Conservation (phyloP, 2,888 invertebrate species). For the Idaea dimidiata region DNA sequence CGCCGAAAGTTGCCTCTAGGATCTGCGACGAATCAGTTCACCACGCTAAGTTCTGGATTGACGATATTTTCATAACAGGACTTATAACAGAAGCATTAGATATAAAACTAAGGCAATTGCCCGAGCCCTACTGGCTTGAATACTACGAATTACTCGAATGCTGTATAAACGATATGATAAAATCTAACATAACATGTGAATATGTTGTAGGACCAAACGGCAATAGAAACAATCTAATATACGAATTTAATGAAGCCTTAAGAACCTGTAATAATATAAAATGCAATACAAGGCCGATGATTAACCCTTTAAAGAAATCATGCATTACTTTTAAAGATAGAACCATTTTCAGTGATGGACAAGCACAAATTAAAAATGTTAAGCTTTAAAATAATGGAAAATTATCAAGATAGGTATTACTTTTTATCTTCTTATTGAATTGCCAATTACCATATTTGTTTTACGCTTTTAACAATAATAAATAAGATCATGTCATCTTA, state of each 20-base stretch:
- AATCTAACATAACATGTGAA: conserved; percentile 82
- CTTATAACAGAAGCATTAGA: conserved; percentile 82
- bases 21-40: conserved; percentile 78
- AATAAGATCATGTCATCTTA: background rate
- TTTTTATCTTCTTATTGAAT: no score
- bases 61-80: conserved; percentile 93
- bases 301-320: conserved; percentile 77
- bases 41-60: conserved; percentile 93
- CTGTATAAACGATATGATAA: conserved; percentile 83
- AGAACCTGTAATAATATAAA: conserved; percentile 77
- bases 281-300: conserved; percentile 73
- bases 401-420: no score
- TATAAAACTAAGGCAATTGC: conserved; percentile 80
- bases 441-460: no score
- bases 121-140: conserved; percentile 83
- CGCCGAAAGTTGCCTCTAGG: conserved; percentile 80
- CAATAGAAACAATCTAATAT: conserved; percentile 85
- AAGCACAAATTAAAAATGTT: conserved; percentile 20
- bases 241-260: conserved; percentile 83
- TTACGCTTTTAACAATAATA: no score
- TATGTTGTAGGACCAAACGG: conserved; percentile 89
- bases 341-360: conserved; percentile 25
- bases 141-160: conserved; percentile 88
- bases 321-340: conserved; percentile 78
- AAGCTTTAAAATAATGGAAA: conserved; percentile 13